Conservation (phyloP, 2,797 vertebrate genomes). For the Pipistrellus nathusii region DNA sequence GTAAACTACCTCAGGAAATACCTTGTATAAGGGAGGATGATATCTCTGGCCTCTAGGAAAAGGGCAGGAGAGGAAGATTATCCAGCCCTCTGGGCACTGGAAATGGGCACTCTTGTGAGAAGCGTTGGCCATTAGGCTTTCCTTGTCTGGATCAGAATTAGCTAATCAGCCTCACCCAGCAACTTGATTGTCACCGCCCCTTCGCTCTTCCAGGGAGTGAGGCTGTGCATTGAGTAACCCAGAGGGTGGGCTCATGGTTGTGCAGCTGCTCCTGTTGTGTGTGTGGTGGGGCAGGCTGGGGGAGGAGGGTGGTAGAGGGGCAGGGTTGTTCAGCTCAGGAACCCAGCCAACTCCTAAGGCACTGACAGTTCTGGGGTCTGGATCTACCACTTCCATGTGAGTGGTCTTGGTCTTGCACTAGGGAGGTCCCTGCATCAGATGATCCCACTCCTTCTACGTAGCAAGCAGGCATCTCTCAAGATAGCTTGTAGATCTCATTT, state of each 20-base stretch:
- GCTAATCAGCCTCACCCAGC: not conserved
- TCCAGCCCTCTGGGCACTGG: not conserved
- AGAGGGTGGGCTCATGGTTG: not conserved
- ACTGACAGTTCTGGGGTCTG: not conserved
- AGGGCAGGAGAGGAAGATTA: not conserved
- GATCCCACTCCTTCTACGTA: not conserved
- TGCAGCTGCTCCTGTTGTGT: not conserved
- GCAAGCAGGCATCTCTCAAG: not conserved
- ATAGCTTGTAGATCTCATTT: not conserved
- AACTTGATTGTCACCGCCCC: not conserved
- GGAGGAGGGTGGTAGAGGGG: fast-evolving
- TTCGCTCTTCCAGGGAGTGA: not conserved
- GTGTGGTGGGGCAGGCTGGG: not conserved
- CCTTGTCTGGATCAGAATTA: not conserved
- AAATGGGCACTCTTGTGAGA: not conserved
- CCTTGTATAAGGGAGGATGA: not conserved
- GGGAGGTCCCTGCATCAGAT: not conserved
- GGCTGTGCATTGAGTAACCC: too few species aligned
- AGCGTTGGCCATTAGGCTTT: not conserved
- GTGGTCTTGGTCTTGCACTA: not conserved
- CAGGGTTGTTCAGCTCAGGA: not conserved
- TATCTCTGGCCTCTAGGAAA: not conserved
- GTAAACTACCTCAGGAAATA: slow-evolving; percentile 25
- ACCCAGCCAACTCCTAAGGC: not conserved
- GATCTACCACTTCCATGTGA: not conserved